phyloP scores from a whole-genome alignment of 2,888 invertebrate genomes.

The Protonemura montana region DNA sequence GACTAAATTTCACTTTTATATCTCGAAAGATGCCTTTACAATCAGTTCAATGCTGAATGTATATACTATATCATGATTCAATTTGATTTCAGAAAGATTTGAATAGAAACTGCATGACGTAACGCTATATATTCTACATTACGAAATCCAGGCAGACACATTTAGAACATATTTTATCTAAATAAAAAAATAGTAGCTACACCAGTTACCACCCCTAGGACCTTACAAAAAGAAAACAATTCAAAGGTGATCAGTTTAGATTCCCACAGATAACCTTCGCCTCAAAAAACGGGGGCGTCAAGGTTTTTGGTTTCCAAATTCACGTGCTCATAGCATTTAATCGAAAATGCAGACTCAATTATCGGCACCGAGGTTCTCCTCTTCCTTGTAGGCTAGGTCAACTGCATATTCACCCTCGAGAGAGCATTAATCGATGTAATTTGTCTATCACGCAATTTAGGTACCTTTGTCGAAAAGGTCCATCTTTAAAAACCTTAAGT shows the following conservation, averaged over 20 bases:
- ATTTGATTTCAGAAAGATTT: background rate
- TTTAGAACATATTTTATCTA: background rate
- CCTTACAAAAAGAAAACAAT: background rate
- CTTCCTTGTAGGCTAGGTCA: no score
- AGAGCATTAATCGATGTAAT: no score
- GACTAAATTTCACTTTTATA: conserved; percentile 4
- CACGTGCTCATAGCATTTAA: background rate
- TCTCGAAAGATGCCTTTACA: background rate
- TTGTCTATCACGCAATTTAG: no score
- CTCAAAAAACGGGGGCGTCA: no score
- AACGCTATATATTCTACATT: background rate
- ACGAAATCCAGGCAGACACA: background rate
- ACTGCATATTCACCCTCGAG: no score
- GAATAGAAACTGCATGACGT: conserved; percentile 3
- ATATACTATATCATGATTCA: background rate
- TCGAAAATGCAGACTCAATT: no score
- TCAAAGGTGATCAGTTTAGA: no score
- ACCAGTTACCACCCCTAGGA: background rate
- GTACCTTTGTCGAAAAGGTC: no score
- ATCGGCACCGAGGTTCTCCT: no score
- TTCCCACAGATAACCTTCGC: no score
- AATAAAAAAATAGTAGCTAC: background rate
- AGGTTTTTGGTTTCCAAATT: no score
- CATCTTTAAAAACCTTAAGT: no score
- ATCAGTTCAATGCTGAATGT: background rate